Percentiles rank a stretch among this genome's conserved stretches.
phyloP scores from a whole-genome alignment of 1,140 invertebrate genomes.

The Cecropterus lyciades region DNA sequence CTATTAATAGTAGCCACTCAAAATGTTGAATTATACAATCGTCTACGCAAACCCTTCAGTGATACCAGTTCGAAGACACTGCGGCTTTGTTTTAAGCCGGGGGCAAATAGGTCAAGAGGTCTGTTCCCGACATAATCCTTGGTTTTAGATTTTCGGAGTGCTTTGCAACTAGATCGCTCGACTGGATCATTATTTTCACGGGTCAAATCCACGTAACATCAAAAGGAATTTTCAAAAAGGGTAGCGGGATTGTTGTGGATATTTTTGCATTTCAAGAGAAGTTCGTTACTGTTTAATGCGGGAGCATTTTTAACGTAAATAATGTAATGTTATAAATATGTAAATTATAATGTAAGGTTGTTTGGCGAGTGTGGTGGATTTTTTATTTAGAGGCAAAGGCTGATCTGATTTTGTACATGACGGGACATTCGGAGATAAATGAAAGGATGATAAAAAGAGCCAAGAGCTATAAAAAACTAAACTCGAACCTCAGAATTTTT shows the following conservation, averaged over 20 bases:
- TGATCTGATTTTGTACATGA: no score
- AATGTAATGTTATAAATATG: no score
- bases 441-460: no score
- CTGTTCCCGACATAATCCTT: conserved; percentile 34
- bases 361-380: no score
- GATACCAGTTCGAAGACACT: conserved; percentile 27
- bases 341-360: no score
- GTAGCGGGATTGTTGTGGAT: not conserved
- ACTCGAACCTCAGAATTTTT: no score
- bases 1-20: not conserved
- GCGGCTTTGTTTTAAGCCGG: conserved; percentile 28
- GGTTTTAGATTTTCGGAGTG: conserved; percentile 35
- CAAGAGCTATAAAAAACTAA: no score
- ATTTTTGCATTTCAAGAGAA: conserved; percentile 8
- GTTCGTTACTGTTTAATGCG: no score
- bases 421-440: no score
- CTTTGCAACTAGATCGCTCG: conserved; percentile 21
- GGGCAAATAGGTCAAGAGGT: conserved; percentile 40
- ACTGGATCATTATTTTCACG: conserved; percentile 30
- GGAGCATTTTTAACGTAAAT: no score
- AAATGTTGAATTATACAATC: conserved; percentile 8
- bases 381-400: no score
- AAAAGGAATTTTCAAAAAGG: conserved; percentile 14
- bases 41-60: conserved; percentile 3
- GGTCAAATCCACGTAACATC: conserved; percentile 28